phyloP scores from a whole-genome alignment of 1,140 invertebrate genomes.

The Hesperophylax magnus region DNA sequence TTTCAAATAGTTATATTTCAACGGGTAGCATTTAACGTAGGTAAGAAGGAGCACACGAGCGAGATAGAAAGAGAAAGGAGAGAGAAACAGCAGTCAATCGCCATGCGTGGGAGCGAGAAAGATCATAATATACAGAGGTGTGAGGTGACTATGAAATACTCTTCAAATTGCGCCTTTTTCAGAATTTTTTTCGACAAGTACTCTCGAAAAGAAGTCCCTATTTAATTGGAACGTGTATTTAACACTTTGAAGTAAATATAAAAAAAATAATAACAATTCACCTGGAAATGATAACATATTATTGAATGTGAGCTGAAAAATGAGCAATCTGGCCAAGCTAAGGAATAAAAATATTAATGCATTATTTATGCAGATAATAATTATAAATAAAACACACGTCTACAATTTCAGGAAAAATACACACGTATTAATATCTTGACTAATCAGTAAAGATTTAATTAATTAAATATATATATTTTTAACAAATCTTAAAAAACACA shows the following conservation, averaged over 20 bases:
- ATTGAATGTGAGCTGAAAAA: neutral
- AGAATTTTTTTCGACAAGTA: neutral
- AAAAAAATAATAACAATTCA: neutral
- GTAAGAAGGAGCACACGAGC: constrained; percentile 54
- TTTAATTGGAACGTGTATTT: too few relatives aligned
- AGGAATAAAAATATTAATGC: constrained; percentile 23
- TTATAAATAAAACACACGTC: too few relatives aligned
- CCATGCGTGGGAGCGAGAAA: constrained; percentile 57
- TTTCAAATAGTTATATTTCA: constrained; percentile 50
- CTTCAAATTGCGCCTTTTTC: constrained; percentile 27
- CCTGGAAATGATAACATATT: neutral
- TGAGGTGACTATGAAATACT: constrained; percentile 35
- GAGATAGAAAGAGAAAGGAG: constrained; percentile 56
- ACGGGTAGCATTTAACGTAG: constrained; percentile 53
- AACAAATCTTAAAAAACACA: too few relatives aligned
- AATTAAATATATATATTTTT: neutral
- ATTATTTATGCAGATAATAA: neutral
- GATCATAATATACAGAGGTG: constrained; percentile 44
- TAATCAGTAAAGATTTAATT: neutral
- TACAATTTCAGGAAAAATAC: too few relatives aligned
- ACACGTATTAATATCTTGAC: neutral
- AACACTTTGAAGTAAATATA: too few relatives aligned
- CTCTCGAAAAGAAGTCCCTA: too few relatives aligned
- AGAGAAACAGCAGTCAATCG: constrained; percentile 57
- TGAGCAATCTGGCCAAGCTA: constrained; percentile 17